Evolutionary conservation across 2,797 vertebrate species (phyloP).

Genomic region (Sebastes diaconus): DNA sequence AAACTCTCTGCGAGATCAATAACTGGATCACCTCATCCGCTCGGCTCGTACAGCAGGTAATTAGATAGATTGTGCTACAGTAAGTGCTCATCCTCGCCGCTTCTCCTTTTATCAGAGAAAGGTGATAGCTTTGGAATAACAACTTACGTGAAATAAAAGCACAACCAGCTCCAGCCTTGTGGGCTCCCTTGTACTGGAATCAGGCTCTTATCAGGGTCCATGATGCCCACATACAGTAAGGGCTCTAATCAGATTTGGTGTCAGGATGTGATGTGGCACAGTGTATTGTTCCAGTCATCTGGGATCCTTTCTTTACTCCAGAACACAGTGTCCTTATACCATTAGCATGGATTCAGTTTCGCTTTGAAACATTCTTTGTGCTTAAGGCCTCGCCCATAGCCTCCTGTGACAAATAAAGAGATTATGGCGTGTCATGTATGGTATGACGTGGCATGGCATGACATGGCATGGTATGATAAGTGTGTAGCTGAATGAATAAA

Average conservation of each 20-base stretch:
- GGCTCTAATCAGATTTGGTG: constrained; percentile 36
- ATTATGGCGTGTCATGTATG: not conserved
- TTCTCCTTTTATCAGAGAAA: constrained; percentile 42
- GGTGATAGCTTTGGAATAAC: constrained; percentile 34
- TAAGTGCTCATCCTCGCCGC: constrained; percentile 23
- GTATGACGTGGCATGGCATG: not conserved
- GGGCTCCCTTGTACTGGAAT: not conserved
- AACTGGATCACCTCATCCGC: constrained; percentile 18
- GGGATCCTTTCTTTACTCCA: constrained; percentile 13
- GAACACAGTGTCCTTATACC: not conserved
- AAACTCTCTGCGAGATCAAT: constrained; percentile 32
- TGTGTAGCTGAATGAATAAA: constrained; percentile 25
- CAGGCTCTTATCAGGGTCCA: not conserved
- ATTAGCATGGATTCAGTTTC: constrained; percentile 40
- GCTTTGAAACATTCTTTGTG: constrained; percentile 8
- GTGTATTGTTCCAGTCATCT: constrained; percentile 21
- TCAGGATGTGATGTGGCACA: constrained; percentile 38
- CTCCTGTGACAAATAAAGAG: not conserved
- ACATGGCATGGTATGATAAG: not conserved
- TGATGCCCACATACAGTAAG: constrained; percentile 26
- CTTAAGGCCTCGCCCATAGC: not conserved
- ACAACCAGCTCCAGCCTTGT: not conserved
- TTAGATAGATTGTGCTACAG: constrained; percentile 38
- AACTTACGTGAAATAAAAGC: constrained; percentile 10
- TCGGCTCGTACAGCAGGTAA: constrained; percentile 27